Evolutionary conservation across 2,797 vertebrate genomes (phyloP), one percentile per base, ranked within the genome.

Genomic region (Allobates femoralis): DNA sequence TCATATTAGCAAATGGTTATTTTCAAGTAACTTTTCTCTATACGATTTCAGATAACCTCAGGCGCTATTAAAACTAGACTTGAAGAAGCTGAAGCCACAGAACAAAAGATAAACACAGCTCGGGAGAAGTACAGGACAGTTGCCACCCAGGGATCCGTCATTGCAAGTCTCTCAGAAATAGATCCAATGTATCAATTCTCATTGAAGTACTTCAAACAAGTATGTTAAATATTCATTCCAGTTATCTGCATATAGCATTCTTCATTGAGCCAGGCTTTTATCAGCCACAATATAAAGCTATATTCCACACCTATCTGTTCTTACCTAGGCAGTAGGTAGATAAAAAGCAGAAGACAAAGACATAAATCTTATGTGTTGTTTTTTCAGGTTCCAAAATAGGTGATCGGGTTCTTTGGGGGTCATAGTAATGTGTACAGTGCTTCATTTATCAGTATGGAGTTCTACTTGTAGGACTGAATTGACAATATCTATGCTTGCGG

Each of bases 131-230:
- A 96, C 67, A 91, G 94, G 3, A 92, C 95, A 0, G 94, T 96
- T 30, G 93, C 95, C 71, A 93, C 94, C 4, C 93, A 92, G n/a
- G 95, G 94, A 75, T 96, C 95, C 1, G 92, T 96, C 74, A 94
- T 95, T 0, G 93, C 94, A 83, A 94, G 94, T 89, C 94, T 97
- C 30, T 95, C 96, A 0, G 96, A 97, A 90, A 95, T 96, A 37
- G 96, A 97, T 89, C 93, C 94, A 1, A 96, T 96, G 94, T 96
- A 96, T 91, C 96, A 96, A 79, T 96, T 96, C 89, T 96, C 96
- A 23, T 90, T 97, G 46, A 97, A 98, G 85, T 97, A 96, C 90
- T 97, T 97, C 91, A 97, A 97, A 90, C 94, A 97, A 89, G 90
- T 95, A 86, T 88, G 67, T 64, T 79, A 41, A 74, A 75, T 55